Base-by-base conservation (phyloP, 2,888 invertebrate genomes). In the Heliconius aoede region DNA sequence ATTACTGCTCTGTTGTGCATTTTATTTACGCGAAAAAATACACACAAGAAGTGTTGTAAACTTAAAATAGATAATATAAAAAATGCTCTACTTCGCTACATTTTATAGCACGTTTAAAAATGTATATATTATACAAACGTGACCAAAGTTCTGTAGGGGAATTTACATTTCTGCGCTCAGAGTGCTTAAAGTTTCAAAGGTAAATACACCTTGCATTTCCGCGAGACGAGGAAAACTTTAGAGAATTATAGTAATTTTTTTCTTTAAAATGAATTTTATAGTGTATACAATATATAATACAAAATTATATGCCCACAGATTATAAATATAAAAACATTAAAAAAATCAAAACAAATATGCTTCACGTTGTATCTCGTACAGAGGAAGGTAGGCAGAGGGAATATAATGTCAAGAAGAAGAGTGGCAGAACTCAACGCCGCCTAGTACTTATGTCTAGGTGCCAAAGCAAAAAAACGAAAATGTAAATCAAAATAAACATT, bases 171-270 rank as follows among this genome's bases (percentile, higher is more conserved):
- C 30, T n/a, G 30, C 51, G 55, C 51, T 69, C 32, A 55, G 55
- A 69, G 69, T 55, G 55, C 32, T 69, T 69, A 55, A 69, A 69
- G 55, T 55, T 69, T 69, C 51, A 69, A 55, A 51, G 69, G 30
- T 69, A 69, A 69, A 69, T 69, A 55, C 51, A 69, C 69, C 24
- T 30, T 3, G 69, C 69, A 55, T 30, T 55, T 69, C 30, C 32
- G 24, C 18, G 69, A 69, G 32, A 55, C 55, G 51, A 55, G 69
- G 3, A 65, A 65, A 69, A 69, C 51, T 69, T 69, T 55, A 13
- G 55, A 32, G 24, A 69, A 69, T 69, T 69, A n/a, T 21, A 55
- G 30, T 55, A 24, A 55, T 32, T 69, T n/a, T 58, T 69, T 51
- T 68, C 32, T 69, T n/a, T 55, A 3, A 55, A 55, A 69, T 1